Base-by-base conservation (phyloP, 2,797 vertebrate species). In the Corythornis leucogaster region DNA sequence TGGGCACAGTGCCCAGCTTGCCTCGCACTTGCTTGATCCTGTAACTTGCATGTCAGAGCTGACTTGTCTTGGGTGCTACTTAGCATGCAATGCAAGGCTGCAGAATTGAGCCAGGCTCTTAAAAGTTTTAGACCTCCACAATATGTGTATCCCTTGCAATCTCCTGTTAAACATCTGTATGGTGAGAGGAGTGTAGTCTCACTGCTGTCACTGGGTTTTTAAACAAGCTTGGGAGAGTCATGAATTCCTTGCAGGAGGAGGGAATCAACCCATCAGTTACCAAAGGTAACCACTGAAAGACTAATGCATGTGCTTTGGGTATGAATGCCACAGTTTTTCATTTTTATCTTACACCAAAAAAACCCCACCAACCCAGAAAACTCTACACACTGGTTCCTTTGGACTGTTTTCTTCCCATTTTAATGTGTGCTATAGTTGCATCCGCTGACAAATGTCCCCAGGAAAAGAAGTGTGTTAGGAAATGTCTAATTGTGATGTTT, bases 401-500 rank as follows among this genome's bases (percentile, higher is more conserved):
- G 54, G n/a, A 90, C 79, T 17, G 7, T 89, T 54, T 84, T 53
- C 28, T 89, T 89, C 22, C 42, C 11, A 16, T 88, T 88, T 92
- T 87, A 64, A 46, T 70, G 28, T 82, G 73, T 61, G 20, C 45
- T 85, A 1, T 61, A 10, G 25, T 90, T 83, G 48, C 20, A 50
- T 86, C 62, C 92, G 33, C 64, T 86, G 75, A 59, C 58, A 78
- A 59, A 33, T 63, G 13, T 95, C 74, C 84, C 33, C 45, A 54
- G 79, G 83, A 92, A 86, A 69, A 74, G 25, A 54, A 62, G 8
- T 78, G 40, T 53, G 61, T 61, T 94, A 55, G 67, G 69, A 82
- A 92, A 50, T 0, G 3, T 80, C 67, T 94, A 86, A 92, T 89
- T 87, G 70, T 96, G 89, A 93, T 74, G 71, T 74, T 91, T 90